Base-by-base conservation (phyloP, 1,140 invertebrate genomes). In the Philopotamus ludificatus region DNA sequence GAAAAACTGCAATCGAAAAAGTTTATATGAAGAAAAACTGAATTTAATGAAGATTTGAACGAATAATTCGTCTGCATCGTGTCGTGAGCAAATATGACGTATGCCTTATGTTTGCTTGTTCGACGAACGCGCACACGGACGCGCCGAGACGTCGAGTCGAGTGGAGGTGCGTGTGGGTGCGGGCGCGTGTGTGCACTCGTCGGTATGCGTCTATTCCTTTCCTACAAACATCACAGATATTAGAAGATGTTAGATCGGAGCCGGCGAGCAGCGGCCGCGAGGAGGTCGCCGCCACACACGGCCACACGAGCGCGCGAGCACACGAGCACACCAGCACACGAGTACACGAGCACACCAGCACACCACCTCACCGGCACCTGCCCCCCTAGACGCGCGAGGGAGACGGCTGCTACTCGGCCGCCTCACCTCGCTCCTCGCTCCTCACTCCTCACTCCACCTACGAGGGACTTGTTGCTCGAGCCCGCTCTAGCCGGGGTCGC, bases 231-330 rank as follows among this genome's bases (percentile, higher is more conserved):
- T 57, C 54, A 57, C 54, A 57, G 39, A 57, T 28, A 70, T 70
- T 70, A 70, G 68, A 70, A 59, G 55, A 70, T 67, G 68, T 70
- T 70, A 70, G 68, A 67, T 67, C 64, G 55, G 61, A 70, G 47
- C 68, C 57, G 68, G 68, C 55, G 42, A 50, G 44, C 62, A 70
- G 25, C 0, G 4, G 21, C 59, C 61, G 51, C n/a, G n/a, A 57
- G 54, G 34, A 41, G 42, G 55, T 26, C 28, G n/a, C 34, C 1
- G 42, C 2, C 26, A 59, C 54, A 55, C 66, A 57, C 57, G 61
- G 28, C 44, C 51, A 47, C 21, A 16, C 16, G 44, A 23, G 39
- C 28, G 49, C 62, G 50, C 53, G 60, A 42, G 53, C 42, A 23
- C 59, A 42, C 59, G 25, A 44, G 61, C 53, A 41, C 44, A 55